Percentiles rank a stretch among this genome's conserved stretches.
Evolutionary conservation across 2,797 vertebrate genomes (phyloP).

Genomic region (Scleropages formosus): DNA sequence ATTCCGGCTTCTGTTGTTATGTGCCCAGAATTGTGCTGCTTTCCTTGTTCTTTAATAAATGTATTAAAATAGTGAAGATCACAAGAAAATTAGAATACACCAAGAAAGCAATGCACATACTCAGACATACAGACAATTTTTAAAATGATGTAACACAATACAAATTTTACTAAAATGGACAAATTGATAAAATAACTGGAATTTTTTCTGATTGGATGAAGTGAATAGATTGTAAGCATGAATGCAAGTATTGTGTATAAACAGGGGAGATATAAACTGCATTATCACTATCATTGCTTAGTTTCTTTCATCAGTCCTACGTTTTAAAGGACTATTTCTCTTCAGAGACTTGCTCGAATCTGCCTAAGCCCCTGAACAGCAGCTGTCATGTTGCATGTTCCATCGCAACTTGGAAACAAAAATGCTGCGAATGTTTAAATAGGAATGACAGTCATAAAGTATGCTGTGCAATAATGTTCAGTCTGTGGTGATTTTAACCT

Average conservation of each 20-base stretch:
- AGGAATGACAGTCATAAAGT: neutral
- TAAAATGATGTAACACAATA: neutral
- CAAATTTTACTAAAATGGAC: slow-evolving; percentile 1
- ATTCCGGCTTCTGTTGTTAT: slow-evolving; percentile 27
- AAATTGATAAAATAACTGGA: neutral
- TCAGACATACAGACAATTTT: neutral
- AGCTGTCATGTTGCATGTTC: slow-evolving; percentile 20
- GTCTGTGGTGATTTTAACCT: neutral
- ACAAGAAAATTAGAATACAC: too few relatives aligned
- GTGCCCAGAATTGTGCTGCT: slow-evolving; percentile 30
- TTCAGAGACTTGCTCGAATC: slow-evolving; percentile 10
- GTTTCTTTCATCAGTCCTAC: neutral
- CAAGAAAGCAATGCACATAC: neutral
- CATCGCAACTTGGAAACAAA: too few relatives aligned
- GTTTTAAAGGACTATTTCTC: neutral
- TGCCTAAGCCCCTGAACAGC: slow-evolving; percentile 10
- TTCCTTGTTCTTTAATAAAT: neutral
- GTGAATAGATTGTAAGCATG: neutral
- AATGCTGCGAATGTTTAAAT: too few relatives aligned
- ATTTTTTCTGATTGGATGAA: neutral
- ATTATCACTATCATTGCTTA: neutral
- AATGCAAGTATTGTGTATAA: neutral
- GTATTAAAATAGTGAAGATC: neutral
- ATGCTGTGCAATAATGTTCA: neutral
- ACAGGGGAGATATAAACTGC: slow-evolving; percentile 9